Conservation (phyloP, 2,888 invertebrate species). For the Dasysyrphus tricinctus region DNA sequence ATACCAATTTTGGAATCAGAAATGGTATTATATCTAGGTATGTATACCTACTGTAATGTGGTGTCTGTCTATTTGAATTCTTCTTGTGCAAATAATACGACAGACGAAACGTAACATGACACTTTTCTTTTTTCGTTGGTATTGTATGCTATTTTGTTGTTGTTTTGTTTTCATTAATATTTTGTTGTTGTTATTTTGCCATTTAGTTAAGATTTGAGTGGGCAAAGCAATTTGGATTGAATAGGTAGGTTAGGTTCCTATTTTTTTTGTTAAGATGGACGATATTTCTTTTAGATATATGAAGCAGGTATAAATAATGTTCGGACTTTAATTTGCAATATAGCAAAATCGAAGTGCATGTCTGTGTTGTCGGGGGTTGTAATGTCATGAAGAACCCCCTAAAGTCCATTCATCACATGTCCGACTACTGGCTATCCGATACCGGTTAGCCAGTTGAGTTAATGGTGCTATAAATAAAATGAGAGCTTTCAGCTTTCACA, state of each 20-base stretch:
- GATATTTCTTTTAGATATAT: not conserved
- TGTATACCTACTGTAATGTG: not conserved
- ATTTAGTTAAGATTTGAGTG: constrained; percentile 14
- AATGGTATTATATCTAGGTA: not conserved
- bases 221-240: constrained; percentile 24
- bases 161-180: constrained; percentile 26
- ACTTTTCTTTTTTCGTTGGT: constrained; percentile 62
- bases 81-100: constrained; percentile 53
- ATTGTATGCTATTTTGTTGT: constrained; percentile 45
- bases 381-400: not conserved
- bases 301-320: not conserved
- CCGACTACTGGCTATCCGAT: not conserved
- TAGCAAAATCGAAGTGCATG: not conserved
- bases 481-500: too few species aligned
- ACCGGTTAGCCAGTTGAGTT: too few species aligned
- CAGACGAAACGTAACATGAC: constrained; percentile 64
- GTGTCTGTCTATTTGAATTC: constrained; percentile 29
- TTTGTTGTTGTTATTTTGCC: constrained; percentile 16
- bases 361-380: not conserved
- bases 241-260: constrained; percentile 13
- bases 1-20: not conserved
- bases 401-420: not conserved
- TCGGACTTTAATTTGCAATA: constrained; percentile 2
- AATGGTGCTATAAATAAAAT: too few species aligned
- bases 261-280: constrained; percentile 23